Base-by-base conservation (phyloP, 2,888 invertebrate species). In the Leptinotarsa tumamoca region DNA sequence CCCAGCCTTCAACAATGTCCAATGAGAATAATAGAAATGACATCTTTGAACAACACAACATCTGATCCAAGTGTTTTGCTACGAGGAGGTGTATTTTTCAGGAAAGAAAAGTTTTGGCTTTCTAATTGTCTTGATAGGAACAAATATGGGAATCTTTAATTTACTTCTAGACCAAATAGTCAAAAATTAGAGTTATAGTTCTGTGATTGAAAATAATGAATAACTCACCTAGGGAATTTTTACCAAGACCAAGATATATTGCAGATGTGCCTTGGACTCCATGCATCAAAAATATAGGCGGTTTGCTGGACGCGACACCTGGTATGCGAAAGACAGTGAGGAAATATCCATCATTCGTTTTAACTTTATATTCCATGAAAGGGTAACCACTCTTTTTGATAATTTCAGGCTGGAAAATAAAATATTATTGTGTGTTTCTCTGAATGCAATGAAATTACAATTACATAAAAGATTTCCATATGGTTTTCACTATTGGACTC, bases 201-300 rank as follows among this genome's bases (percentile, higher is more conserved):
- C 10, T 43, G 3, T 43, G 3, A 43, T 13, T 43, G 43, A 13
- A 43, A 43, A 43, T 10, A 10, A 43, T 67, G 4, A 18, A 49
- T 49, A 4, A 18, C 67, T 67, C 23, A 87, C 87, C 87, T 73
- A 87, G 80, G 10, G 87, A 87, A 69, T 84, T 79, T 72, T 78
- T 83, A 56, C 87, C 87, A 4, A 85, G 78, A n/a, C 85, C 83
- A 33, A 87, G 83, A 78, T 86, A 87, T 71, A 84, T 84, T 27
- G 82, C 85, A 10, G 85, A 83, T 5, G 86, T 86, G 71, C 85
- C 83, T 68, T 84, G 84, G 5, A 87, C 81, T 0, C 87, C 87
- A 67, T 87, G 88, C 68, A 86, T 73, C 80, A 88, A 80, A 78
- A 87, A 87, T 56, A 88, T 83, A 2, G 87, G 85, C 4, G 83